Evolutionary conservation across 2,888 invertebrate species (phyloP), one percentile per base, ranked within the genome.

Genomic region (Xylocampa areola): DNA sequence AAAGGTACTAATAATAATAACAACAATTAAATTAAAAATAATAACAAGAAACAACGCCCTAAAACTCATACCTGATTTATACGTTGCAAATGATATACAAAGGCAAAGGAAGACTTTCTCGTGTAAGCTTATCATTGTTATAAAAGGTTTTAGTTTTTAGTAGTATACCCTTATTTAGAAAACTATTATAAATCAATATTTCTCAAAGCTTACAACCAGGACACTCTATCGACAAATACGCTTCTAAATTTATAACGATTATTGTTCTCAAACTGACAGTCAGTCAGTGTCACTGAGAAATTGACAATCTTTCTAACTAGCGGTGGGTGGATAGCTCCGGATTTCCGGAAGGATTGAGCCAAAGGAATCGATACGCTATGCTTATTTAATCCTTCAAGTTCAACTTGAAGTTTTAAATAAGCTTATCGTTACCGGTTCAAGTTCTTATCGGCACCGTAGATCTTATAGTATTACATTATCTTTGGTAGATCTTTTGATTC

Each of bases 61-160:
- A 73, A 60, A 62, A 67, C 65, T 68, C 83, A 64, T 84, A 90
- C 89, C 89, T 73, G 86, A 75, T 79, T 77, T 80, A 32, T 85
- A 57, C 14, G 79, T 71, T 6, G 77, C 51, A 48, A 82, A 65
- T 37, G 79, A 65, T 25, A 85, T 19, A 58, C 77, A 75, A 27
- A 81, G 29, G 33, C 69, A 70, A 5, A 83, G 11, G 4, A 81
- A 51, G 30, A 77, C 39, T 51, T 68, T 75, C 37, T 58, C 52
- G 36, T 47, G 60, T 13, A 59, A 25, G 29, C 25, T 64, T 8
- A 51, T 61, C 85, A 84, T 87, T 41, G 21, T 79, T 60, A 8
- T 37, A 5, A 52, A 33, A 39, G 5, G 10, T 23, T 53, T 58
- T 58, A 48, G 48, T 37, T 57, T 36, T 50, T 55, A 14, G 16